These are phyloP conservation scores for Apamea epomidion DNA, from an alignment of 2,888 invertebrate species.

Conservation along the genomic window DNA sequence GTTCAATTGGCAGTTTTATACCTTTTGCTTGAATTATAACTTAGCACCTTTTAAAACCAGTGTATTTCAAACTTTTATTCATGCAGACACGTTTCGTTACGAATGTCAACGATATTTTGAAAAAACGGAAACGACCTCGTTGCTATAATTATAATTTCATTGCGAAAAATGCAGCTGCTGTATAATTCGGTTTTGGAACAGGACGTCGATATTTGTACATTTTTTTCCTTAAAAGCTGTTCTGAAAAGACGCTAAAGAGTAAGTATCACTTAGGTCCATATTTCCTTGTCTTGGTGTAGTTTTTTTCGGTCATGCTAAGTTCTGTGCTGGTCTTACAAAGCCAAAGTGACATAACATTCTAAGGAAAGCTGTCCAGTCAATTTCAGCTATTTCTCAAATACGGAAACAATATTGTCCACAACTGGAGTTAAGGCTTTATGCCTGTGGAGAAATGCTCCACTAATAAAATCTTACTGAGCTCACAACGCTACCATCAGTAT, in stretches of 20 bases:
- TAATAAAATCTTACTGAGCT: conserved; percentile 50
- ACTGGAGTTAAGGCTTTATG: not conserved
- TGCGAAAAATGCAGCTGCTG: conserved; percentile 12
- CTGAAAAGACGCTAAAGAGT: not conserved
- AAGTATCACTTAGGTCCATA: not conserved
- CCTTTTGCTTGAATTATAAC: not conserved
- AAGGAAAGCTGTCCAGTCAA: not conserved
- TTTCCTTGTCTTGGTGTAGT: not conserved
- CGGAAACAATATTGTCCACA: conserved; percentile 14
- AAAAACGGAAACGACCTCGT: conserved; percentile 52
- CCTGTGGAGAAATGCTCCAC: conserved; percentile 48
- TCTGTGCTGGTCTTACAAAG: not conserved
- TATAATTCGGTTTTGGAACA: conserved; percentile 4
- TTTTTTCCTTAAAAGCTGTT: conserved; percentile 1
- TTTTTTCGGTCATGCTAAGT: not conserved
- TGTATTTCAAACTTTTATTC: conserved; percentile 9
- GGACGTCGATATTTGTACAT: conserved; percentile 2
- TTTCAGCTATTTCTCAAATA: conserved; percentile 27
- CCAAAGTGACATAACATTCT: not conserved
- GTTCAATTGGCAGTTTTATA: not conserved
- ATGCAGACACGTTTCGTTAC: conserved; percentile 8
- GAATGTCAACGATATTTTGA: conserved; percentile 51
- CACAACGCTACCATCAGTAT: conserved; percentile 24
- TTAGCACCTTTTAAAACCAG: not conserved
- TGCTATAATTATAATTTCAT: conserved; percentile 11